A percentile compares a stretch with the other conserved stretches of the same genome.
phyloP scores from a whole-genome alignment of 2,113 vertebrate species.

The Rhombomys opimus region DNA sequence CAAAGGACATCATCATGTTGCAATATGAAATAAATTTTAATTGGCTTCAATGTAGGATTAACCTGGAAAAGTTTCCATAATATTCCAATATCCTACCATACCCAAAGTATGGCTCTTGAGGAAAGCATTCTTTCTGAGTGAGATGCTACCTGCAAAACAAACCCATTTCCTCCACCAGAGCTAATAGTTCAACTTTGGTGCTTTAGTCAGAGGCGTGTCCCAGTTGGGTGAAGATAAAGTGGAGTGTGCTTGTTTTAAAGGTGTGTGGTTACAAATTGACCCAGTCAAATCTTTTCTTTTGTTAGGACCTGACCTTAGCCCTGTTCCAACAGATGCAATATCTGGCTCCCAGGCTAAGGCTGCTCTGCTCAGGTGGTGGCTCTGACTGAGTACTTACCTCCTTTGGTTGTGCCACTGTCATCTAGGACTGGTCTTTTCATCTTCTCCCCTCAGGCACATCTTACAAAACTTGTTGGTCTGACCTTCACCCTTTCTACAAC shows the following conservation, averaged over 20 bases:
- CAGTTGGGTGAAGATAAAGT: not conserved
- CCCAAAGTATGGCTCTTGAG: not conserved
- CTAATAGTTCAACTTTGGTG: no score
- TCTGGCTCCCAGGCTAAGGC: no score
- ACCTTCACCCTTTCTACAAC: no score
- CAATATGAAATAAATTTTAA: conserved; percentile 14
- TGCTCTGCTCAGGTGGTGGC: no score
- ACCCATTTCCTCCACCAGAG: not conserved
- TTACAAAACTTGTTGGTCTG: no score
- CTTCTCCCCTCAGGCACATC: no score
- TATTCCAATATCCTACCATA: not conserved
- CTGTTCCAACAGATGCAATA: no score
- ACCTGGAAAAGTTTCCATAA: not conserved
- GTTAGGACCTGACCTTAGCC: no score
- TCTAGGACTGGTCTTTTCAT: no score
- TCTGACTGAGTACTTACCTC: no score
- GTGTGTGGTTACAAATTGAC: not conserved
- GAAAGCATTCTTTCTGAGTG: not conserved
- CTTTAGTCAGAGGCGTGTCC: not conserved
- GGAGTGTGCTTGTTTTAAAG: not conserved
- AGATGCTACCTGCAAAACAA: not conserved
- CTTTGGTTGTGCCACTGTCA: no score
- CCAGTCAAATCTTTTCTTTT: not conserved
- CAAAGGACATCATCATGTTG: not conserved
- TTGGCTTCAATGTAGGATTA: conserved; percentile 15